phyloP scores from a whole-genome alignment of 1,140 invertebrate species.

The Anastatus disparis region DNA sequence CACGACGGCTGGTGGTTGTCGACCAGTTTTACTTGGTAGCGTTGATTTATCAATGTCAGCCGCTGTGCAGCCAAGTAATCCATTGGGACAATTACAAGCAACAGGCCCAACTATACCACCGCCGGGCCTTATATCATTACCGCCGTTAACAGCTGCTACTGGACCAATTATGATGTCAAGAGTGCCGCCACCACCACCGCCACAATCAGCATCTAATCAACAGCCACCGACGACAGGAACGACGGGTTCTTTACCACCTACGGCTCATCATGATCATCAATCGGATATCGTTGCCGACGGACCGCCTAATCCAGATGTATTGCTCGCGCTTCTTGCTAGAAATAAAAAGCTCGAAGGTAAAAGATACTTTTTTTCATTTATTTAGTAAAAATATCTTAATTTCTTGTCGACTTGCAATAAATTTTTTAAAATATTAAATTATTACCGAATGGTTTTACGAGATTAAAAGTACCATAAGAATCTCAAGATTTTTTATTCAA shows the following conservation, averaged over 20 bases:
- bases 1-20: conserved; percentile 51
- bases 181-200: too few relatives aligned
- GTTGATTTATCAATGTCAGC: conserved; percentile 65
- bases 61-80: neutral
- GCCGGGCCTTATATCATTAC: neutral
- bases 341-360: conserved; percentile 90
- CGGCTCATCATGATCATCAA: conserved; percentile 57
- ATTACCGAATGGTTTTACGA: too few relatives aligned
- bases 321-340: conserved; percentile 82
- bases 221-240: neutral
- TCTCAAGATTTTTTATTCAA: too few relatives aligned
- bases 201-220: neutral
- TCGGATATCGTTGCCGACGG: conserved; percentile 54
- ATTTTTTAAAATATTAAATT: neutral
- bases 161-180: neutral
- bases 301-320: conserved; percentile 81
- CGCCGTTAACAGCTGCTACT: neutral
- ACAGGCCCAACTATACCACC: conserved; percentile 42
- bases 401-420: neutral
- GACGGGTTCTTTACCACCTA: conserved; percentile 36
- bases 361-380: conserved; percentile 40
- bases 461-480: too few relatives aligned
- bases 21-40: conserved; percentile 58
- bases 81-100: conserved; percentile 35
- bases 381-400: too few relatives aligned